These are phyloP conservation scores for Hassar affinis DNA, from an alignment of 2,113 vertebrate species.

Conservation along the genomic window DNA sequence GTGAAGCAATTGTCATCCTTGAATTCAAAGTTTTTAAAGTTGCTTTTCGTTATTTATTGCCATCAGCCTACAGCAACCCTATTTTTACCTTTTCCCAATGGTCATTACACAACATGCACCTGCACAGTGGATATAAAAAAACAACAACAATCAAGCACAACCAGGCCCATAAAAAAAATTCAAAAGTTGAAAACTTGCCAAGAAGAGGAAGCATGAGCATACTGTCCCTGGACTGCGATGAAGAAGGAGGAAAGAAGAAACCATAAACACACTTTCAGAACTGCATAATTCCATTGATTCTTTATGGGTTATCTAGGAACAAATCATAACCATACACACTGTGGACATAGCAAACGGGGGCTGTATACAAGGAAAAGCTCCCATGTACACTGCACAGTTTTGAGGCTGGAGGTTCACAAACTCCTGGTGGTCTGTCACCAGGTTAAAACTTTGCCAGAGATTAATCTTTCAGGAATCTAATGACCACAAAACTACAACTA, in stretches of 20 bases:
- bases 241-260: background rate
- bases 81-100: constrained; percentile 18
- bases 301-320: background rate
- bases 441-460: background rate
- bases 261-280: background rate
- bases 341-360: background rate
- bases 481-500: background rate
- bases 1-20: background rate
- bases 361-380: background rate
- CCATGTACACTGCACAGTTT: background rate
- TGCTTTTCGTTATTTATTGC: background rate
- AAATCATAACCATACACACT: background rate
- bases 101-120: constrained; percentile 20
- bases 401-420: background rate
- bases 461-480: background rate
- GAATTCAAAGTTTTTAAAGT: background rate
- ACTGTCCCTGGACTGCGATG: background rate
- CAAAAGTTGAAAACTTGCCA: background rate
- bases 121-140: background rate
- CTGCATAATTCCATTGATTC: background rate
- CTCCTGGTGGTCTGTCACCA: background rate
- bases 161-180: background rate
- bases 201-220: background rate
- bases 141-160: constrained; percentile 1
- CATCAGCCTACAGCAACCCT: background rate